Evolutionary conservation across 2,797 vertebrate species (phyloP).

Genomic region (Squalus acanthias): DNA sequence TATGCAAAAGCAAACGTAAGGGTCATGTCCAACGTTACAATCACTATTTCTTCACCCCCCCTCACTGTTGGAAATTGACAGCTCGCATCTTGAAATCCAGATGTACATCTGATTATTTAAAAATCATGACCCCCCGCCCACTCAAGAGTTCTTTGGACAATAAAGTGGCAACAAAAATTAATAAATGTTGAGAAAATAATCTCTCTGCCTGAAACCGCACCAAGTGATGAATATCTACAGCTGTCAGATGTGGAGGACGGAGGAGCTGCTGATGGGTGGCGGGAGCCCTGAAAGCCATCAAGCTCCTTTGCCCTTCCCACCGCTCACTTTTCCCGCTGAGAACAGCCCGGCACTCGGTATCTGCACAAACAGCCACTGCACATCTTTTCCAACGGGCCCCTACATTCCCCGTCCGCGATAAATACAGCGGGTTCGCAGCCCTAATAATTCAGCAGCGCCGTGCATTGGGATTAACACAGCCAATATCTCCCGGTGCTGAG

Average conservation of each 20-base stretch:
- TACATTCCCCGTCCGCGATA: too few relatives aligned
- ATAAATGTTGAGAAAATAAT: too few relatives aligned
- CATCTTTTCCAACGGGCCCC: too few relatives aligned
- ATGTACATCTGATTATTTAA: not conserved
- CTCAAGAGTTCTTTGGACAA: not conserved
- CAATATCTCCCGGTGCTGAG: not conserved
- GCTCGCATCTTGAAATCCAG: not conserved
- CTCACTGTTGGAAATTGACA: not conserved
- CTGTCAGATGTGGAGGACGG: not conserved
- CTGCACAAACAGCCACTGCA: not conserved
- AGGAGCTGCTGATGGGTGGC: not conserved
- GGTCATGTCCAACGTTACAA: not conserved
- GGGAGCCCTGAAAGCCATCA: not conserved
- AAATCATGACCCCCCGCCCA: not conserved
- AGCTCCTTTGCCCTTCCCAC: not conserved
- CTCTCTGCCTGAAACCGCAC: not conserved
- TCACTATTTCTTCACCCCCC: not conserved
- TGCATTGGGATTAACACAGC: not conserved
- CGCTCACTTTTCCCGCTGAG: not conserved
- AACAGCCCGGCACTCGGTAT: not conserved
- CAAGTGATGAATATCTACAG: not conserved
- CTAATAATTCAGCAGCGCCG: not conserved
- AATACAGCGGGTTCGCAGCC: not conserved
- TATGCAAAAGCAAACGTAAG: not conserved
- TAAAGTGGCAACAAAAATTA: not conserved